Base-by-base conservation (phyloP, 2,888 invertebrate genomes). In the Nasonia oneida region DNA sequence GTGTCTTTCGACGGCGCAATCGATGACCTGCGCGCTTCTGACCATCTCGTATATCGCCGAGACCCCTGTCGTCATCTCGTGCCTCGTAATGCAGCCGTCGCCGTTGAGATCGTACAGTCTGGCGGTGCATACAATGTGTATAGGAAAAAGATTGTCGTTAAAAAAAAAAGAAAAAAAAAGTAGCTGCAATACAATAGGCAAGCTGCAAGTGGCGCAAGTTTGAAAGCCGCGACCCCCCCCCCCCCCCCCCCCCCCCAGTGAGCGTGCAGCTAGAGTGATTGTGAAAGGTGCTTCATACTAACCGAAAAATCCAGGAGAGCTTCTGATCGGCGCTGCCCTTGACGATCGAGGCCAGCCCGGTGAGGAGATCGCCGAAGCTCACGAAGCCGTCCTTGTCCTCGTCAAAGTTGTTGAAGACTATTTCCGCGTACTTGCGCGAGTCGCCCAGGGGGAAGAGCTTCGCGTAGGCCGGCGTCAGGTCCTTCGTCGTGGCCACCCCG, bases 11-110 rank as follows among this genome's bases (percentile, higher is more conserved):
- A 91, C 87, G 47, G 89, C 88, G 47, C 87, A 85, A 74, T 90
- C 90, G 57, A 90, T 84, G 10, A 85, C 88, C 8, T 90, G 90
- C 3, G 87, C 88, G 71, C 86, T 88, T 37, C 90, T 89, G 8
- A 92, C 89, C 90, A 93, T 92, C 84, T 92, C 92, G 57, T 92
- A 92, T 88, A 91, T 91, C 37, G 92, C 91, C 6, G 92, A 90
- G 73, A 92, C 83, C 75, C 90, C 90, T 4, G 88, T 81, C 61
- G 88, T 85, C 92, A 93, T 91, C 85, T 92, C 92, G 61, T 88
- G 88, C 71, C 89, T 92, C n/a, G 92, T 91, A 84, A 93, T 92
- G 47, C 89, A 89, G 71, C 92, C 92, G 64, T 93, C 92, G 0
- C 91, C 91, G 84, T 92, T 90, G 47, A 92, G 79, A 85, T 93